phyloP scores from a whole-genome alignment of 2,113 vertebrate genomes.

The Zosterops borbonicus region DNA sequence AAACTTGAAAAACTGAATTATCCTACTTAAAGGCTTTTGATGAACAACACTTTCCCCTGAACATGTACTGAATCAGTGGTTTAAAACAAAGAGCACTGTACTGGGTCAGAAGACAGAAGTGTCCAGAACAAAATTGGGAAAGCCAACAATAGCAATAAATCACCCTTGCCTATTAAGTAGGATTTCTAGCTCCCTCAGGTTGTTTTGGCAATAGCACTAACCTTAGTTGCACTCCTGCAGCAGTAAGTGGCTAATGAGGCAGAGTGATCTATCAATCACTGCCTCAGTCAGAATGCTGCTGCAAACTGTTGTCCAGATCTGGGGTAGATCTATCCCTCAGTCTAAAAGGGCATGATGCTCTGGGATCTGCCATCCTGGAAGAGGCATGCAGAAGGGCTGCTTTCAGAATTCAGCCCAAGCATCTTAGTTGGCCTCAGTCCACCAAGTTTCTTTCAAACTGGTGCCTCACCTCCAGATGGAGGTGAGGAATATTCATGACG shows the following conservation, averaged over 20 bases:
- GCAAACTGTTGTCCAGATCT: background rate
- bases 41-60: background rate
- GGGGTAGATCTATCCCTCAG: background rate
- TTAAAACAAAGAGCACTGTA: background rate
- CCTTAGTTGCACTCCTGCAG: slow-evolving; percentile 51
- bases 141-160: slow-evolving; percentile 33
- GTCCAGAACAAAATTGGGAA: background rate
- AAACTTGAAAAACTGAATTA: background rate
- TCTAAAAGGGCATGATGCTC: background rate
- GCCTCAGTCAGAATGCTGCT: slow-evolving; percentile 12
- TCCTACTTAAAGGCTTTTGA: background rate
- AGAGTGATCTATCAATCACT: slow-evolving; percentile 55
- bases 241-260: slow-evolving; percentile 63
- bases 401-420: background rate
- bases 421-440: background rate
- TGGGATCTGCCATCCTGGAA: background rate
- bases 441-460: background rate
- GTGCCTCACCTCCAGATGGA: background rate
- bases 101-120: background rate
- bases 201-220: slow-evolving; percentile 51
- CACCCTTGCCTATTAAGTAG: slow-evolving; percentile 49
- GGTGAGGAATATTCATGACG: background rate
- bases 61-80: background rate
- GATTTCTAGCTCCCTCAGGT: slow-evolving; percentile 56
- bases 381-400: background rate